phyloP scores from a whole-genome alignment of 2,113 vertebrate genomes.

The Orycteropus afer region DNA sequence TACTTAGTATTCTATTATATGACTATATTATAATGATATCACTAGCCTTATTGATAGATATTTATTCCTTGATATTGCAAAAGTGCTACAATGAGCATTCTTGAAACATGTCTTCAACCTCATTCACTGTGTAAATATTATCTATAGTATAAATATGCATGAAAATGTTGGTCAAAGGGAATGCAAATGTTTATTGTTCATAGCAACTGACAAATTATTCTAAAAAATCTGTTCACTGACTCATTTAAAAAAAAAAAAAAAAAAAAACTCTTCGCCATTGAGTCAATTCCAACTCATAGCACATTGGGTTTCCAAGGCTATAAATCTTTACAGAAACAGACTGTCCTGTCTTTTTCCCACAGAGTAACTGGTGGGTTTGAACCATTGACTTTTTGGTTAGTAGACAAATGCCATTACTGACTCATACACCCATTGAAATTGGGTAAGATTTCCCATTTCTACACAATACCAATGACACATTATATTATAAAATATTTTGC shows the following conservation, averaged over 20 bases:
- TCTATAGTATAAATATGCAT: not conserved
- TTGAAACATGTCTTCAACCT: not conserved
- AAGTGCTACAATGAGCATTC: not conserved
- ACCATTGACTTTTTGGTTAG: too few species aligned
- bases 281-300: too few species aligned
- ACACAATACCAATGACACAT: not conserved
- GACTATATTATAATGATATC: not conserved
- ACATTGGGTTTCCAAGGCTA: too few species aligned
- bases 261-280: too few species aligned
- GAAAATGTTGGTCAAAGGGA: not conserved
- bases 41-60: not conserved
- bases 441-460: not conserved
- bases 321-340: too few species aligned
- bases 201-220: not conserved
- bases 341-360: too few species aligned
- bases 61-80: not conserved
- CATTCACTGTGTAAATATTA: not conserved
- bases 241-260: too few species aligned
- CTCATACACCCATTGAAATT: not conserved
- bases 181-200: not conserved
- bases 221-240: not conserved
- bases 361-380: too few species aligned
- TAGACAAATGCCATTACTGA: too few species aligned
- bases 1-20: not conserved
- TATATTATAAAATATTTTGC: constrained; percentile 16